A percentile compares a stretch with the other conserved stretches of the same genome.
Conservation (phyloP, 2,888 invertebrate species). For the Tetrapedia diversipes region DNA sequence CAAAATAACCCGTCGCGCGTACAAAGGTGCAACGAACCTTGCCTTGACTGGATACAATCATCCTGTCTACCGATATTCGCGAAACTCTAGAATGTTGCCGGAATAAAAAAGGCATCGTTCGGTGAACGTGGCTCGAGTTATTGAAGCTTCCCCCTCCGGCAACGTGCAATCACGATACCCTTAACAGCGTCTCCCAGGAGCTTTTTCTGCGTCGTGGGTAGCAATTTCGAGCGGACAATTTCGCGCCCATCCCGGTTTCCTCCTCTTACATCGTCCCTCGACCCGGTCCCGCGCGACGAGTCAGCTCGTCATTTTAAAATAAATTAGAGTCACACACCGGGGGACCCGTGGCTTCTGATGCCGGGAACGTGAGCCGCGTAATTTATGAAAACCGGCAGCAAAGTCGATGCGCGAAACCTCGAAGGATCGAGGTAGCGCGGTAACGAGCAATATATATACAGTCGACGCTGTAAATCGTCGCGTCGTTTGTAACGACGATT, state of each 20-base stretch:
- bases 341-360: no score
- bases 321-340: conserved; percentile 57
- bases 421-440: not conserved
- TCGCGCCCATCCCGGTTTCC: conserved; percentile 8
- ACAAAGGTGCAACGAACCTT: no score
- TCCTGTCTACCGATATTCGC: not conserved
- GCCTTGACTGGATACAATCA: no score
- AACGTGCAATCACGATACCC: conserved; percentile 13
- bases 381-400: conserved; percentile 59
- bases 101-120: not conserved
- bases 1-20: no score
- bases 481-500: conserved; percentile 81
- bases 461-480: conserved; percentile 77
- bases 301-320: conserved; percentile 54
- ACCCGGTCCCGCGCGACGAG: not conserved
- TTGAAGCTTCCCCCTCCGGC: not conserved
- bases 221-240: conserved; percentile 6
- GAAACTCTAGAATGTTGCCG: not conserved
- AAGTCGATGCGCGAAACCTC: conserved; percentile 36
- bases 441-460: conserved; percentile 76
- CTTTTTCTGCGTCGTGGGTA: conserved; percentile 1
- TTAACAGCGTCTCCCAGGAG: not conserved
- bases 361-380: conserved; percentile 59
- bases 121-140: not conserved
- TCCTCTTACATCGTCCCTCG: conserved; percentile 2